phyloP scores from a whole-genome alignment of 2,797 vertebrate species.

The Darevskia mixta region DNA sequence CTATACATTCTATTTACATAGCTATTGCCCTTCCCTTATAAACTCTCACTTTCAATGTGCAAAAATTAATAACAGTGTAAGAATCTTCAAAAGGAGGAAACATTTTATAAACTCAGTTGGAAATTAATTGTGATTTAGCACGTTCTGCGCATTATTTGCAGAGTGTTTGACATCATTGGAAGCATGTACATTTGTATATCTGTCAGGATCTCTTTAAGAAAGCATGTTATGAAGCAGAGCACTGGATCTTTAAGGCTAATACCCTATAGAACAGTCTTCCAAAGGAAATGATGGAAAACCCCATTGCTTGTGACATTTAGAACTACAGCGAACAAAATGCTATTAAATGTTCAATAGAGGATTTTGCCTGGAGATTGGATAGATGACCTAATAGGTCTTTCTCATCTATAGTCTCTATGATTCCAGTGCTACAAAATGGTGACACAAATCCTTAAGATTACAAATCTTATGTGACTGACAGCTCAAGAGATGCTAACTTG shows the following conservation, averaged over 20 bases:
- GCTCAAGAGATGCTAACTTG: conserved; percentile 17
- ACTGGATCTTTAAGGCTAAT: conserved; percentile 7
- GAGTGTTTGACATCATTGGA: conserved; percentile 26
- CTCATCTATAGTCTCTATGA: conserved; percentile 5
- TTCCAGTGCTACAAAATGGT: neutral
- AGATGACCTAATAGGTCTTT: conserved; percentile 42
- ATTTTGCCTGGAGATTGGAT: conserved; percentile 22
- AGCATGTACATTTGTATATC: conserved; percentile 46
- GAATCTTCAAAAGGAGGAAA: neutral
- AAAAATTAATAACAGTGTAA: neutral
- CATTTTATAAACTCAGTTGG: neutral
- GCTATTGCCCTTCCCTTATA: neutral
- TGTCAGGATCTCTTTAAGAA: conserved; percentile 38
- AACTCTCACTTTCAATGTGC: neutral
- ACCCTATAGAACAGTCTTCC: conserved; percentile 17
- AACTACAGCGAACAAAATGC: conserved; percentile 53
- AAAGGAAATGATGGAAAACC: conserved; percentile 20
- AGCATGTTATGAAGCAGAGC: neutral
- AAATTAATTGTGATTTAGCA: neutral
- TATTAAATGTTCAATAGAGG: conserved; percentile 34
- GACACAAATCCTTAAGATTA: conserved; percentile 25
- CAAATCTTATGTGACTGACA: conserved; percentile 14
- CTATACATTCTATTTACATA: neutral
- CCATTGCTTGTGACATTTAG: conserved; percentile 32
- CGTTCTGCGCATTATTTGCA: neutral